Evolutionary conservation across 2,113 vertebrate species (phyloP).

Genomic region (Eurypyga helias): DNA sequence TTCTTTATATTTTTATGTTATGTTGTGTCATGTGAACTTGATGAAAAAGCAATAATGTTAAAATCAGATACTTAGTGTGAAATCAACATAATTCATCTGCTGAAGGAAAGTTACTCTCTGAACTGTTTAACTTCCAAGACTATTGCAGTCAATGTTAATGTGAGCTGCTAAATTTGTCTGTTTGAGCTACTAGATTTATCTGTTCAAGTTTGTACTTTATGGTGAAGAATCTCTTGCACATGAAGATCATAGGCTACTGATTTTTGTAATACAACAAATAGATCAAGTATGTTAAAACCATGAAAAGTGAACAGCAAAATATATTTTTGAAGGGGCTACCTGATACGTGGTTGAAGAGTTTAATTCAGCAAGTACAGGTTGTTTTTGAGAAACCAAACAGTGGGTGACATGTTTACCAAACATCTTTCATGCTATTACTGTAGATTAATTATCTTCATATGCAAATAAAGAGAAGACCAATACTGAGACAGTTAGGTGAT

Average conservation of each 20-base stretch:
- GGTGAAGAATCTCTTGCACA: background rate
- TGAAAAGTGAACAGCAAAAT: background rate
- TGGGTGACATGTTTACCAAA: background rate
- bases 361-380: background rate
- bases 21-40: background rate
- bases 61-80: background rate
- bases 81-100: background rate
- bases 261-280: background rate
- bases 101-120: background rate
- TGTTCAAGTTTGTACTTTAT: background rate
- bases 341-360: background rate
- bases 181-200: background rate
- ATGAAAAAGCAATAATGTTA: background rate
- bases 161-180: background rate
- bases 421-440: background rate
- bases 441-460: background rate
- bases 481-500: background rate
- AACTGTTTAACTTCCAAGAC: background rate
- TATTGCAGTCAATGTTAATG: background rate
- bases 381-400: background rate
- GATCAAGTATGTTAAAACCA: background rate
- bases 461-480: background rate
- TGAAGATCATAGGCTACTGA: background rate
- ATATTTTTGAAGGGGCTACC: background rate
- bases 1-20: background rate